Evolutionary conservation across 2,888 invertebrate genomes (phyloP).

Genomic region (Plagiodera versicolora): DNA sequence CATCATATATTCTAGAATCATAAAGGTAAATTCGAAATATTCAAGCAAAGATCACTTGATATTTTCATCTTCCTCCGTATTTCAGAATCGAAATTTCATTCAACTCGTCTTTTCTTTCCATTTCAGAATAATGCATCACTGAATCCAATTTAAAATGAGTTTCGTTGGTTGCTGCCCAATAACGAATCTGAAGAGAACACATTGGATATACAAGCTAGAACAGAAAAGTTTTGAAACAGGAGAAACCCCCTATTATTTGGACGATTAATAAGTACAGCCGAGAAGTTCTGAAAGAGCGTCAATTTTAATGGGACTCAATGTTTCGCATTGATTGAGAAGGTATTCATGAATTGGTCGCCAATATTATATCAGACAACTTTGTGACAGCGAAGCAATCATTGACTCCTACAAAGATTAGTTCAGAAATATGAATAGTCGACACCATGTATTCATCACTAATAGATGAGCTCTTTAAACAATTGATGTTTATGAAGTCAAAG

Average conservation of each 20-base stretch:
- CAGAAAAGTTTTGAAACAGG: neutral
- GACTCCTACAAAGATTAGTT: too few relatives aligned
- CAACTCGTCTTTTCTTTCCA: neutral
- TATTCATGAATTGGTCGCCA: neutral
- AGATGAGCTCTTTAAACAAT: too few relatives aligned
- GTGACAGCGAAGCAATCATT: too few relatives aligned
- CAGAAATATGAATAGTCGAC: too few relatives aligned
- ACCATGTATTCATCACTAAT: too few relatives aligned
- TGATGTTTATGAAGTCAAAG: too few relatives aligned
- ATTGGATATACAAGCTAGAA: neutral
- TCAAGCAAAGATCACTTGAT: too few relatives aligned
- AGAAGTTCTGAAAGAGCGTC: neutral
- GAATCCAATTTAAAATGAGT: neutral
- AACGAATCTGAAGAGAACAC: neutral
- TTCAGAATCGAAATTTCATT: too few relatives aligned
- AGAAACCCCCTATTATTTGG: neutral
- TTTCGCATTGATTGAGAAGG: neutral
- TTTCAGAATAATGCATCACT: neutral
- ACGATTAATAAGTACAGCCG: neutral
- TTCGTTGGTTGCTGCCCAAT: neutral
- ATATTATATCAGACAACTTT: too few relatives aligned
- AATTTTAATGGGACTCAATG: neutral
- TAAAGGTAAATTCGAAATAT: too few relatives aligned
- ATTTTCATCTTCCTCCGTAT: too few relatives aligned
- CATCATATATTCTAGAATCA: too few relatives aligned